A percentile compares a stretch with the other conserved stretches of the same genome.
Conservation (phyloP, 2,113 vertebrate genomes). For the Acanthochromis polyacanthus region DNA sequence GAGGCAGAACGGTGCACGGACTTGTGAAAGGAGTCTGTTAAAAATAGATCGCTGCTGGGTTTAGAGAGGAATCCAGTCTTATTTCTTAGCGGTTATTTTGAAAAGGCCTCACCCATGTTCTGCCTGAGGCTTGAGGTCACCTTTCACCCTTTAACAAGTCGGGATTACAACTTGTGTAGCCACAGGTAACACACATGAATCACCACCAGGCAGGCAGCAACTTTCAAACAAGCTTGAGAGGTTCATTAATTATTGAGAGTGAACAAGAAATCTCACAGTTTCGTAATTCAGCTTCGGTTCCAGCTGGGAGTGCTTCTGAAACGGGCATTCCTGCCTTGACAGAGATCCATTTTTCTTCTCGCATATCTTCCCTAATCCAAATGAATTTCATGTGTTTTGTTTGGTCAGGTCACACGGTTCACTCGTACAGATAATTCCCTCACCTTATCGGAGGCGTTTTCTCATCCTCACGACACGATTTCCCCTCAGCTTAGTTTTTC, state of each 20-base stretch:
- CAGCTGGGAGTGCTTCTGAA: neutral
- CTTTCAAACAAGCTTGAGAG: conserved; percentile 54
- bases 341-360: conserved; percentile 31
- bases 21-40: conserved; percentile 20
- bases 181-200: conserved; percentile 41
- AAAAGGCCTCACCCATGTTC: conserved; percentile 24
- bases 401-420: conserved; percentile 41
- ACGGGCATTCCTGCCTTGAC: conserved; percentile 17
- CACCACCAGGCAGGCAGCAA: conserved; percentile 25
- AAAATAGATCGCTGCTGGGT: conserved; percentile 24
- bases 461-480: conserved; percentile 48
- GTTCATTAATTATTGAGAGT: conserved; percentile 54
- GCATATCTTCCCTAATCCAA: conserved; percentile 6
- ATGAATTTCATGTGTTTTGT: conserved; percentile 32
- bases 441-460: conserved; percentile 30
- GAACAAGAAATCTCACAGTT: conserved; percentile 45
- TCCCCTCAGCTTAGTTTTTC: conserved; percentile 50
- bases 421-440: conserved; percentile 21
- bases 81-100: conserved; percentile 12
- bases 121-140: conserved; percentile 51
- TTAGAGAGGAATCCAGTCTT: conserved; percentile 8
- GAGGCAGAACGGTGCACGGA: neutral
- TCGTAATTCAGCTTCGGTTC: conserved; percentile 23
- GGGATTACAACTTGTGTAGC: conserved; percentile 33
- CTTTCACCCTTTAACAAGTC: conserved; percentile 45